These are phyloP conservation scores for Leptopilina clavipes DNA, from an alignment of 1,140 invertebrate species.

Conservation along the genomic window DNA sequence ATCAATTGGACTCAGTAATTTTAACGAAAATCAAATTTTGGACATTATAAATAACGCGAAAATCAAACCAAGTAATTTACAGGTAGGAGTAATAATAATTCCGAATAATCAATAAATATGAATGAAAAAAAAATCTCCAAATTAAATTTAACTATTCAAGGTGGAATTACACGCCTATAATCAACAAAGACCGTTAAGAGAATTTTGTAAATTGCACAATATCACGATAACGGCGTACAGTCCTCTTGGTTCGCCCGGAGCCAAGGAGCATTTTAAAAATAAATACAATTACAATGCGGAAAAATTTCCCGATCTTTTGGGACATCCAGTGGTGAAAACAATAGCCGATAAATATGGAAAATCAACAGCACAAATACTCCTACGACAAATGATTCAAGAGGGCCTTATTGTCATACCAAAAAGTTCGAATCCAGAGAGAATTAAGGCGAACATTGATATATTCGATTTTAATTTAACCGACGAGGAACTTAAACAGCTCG, in stretches of 20 bases:
- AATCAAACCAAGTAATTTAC: slow-evolving; percentile 83
- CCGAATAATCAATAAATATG: background rate
- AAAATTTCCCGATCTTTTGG: slow-evolving; percentile 81
- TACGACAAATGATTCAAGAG: slow-evolving; percentile 84
- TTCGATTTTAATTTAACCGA: slow-evolving; percentile 77
- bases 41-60: slow-evolving; percentile 79
- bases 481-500: slow-evolving; percentile 75
- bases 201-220: slow-evolving; percentile 82
- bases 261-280: slow-evolving; percentile 66
- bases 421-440: slow-evolving; percentile 82
- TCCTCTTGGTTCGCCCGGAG: slow-evolving; percentile 85
- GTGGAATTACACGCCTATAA: slow-evolving; percentile 89
- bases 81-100: slow-evolving; percentile 76
- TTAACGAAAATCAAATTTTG: slow-evolving; percentile 82
- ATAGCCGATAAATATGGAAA: slow-evolving; percentile 83
- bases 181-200: slow-evolving; percentile 84
- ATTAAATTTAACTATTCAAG: slow-evolving; percentile 68
- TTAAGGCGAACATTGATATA: slow-evolving; percentile 80
- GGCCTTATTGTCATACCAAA: slow-evolving; percentile 89
- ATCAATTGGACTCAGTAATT: slow-evolving; percentile 88
- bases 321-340: slow-evolving; percentile 80
- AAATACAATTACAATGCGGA: slow-evolving; percentile 76
- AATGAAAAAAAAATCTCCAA: slow-evolving; percentile 39
- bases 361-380: slow-evolving; percentile 80
- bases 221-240: slow-evolving; percentile 89